Evolutionary conservation across 1,140 invertebrate genomes (phyloP), one percentile per base, ranked within the genome.

Genomic region (Diorhabda sublineata): DNA sequence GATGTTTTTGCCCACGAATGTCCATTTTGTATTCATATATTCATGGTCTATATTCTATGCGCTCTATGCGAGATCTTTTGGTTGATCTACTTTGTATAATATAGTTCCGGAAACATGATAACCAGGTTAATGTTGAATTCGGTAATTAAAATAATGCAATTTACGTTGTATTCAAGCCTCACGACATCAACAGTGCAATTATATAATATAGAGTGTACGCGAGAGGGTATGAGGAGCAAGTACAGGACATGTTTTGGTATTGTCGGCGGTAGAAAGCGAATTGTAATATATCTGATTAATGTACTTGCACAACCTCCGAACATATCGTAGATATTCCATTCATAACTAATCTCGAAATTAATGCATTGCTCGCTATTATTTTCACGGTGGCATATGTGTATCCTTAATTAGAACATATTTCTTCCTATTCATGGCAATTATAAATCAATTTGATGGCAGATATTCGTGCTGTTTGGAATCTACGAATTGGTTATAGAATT

Each of bases 221-320:
- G 26, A 26, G 26, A 52, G 47, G 47, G n/a, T 52, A 52, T 52
- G 47, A 26, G 26, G 26, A n/a, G 47, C 47, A n/a, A 43, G 42
- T 65, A 52, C 64, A 65, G 47, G 64, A 44, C 61, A 58, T 65
- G 64, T 65, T 65, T 58, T 43, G 56, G 64, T 43, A 65, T 65
- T 65, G 64, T 58, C 58, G 52, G 64, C 42, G 64, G 64, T 58
- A 8, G 56, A 41, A 58, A 42, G 6, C 47, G 52, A 43, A 65
- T 65, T 65, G 64, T 65, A 65, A 65, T 65, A 58, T 43, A 52
- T n/a, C 58, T 65, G 64, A 65, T 65, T 65, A 65, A 65, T 65
- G 64, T 41, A 65, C 64, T 65, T 42, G 42, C 52, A 26, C 56
- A 42, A 11, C 58, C 47, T 43, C 64, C 11, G 3, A 65, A 65